Conservation (phyloP, 2,113 vertebrate species). For the Sciurus niger region DNA sequence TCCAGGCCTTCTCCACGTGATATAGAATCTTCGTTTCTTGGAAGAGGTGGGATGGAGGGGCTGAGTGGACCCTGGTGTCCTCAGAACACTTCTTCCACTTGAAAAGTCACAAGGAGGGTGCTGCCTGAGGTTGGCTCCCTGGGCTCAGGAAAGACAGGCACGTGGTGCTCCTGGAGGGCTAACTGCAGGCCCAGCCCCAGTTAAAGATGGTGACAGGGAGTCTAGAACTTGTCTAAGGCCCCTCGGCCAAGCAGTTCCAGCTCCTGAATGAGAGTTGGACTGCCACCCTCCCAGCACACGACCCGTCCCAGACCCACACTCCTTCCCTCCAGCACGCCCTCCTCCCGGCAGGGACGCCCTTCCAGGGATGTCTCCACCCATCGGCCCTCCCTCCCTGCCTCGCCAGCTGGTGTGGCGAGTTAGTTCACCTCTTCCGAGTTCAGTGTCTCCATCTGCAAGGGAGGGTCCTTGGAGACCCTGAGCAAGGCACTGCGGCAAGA, state of each 20-base stretch:
- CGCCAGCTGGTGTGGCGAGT: fast-evolving
- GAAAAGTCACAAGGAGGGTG: not conserved
- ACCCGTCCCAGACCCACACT: fast-evolving
- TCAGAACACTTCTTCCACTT: not conserved
- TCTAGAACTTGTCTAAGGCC: not conserved
- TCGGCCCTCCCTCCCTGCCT: not conserved
- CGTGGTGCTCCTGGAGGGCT: fast-evolving
- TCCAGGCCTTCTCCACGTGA: fast-evolving
- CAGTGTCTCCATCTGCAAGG: not conserved
- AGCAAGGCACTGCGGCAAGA: not conserved
- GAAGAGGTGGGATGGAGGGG: fast-evolving
- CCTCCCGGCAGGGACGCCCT: fast-evolving
- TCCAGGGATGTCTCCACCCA: fast-evolving
- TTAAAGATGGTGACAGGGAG: too few species aligned
- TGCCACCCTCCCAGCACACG: not conserved
- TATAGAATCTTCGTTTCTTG: not conserved
- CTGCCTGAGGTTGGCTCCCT: fast-evolving
- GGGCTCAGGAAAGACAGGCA: not conserved
- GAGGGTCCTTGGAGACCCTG: fast-evolving
- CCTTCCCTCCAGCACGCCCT: not conserved
- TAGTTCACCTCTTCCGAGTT: not conserved
- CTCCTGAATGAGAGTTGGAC: not conserved
- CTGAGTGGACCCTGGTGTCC: not conserved
- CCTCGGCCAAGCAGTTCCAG: fast-evolving
- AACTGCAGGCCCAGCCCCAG: fast-evolving